Conservation (phyloP, 1,140 invertebrate genomes). For the Colletes latitarsis region DNA sequence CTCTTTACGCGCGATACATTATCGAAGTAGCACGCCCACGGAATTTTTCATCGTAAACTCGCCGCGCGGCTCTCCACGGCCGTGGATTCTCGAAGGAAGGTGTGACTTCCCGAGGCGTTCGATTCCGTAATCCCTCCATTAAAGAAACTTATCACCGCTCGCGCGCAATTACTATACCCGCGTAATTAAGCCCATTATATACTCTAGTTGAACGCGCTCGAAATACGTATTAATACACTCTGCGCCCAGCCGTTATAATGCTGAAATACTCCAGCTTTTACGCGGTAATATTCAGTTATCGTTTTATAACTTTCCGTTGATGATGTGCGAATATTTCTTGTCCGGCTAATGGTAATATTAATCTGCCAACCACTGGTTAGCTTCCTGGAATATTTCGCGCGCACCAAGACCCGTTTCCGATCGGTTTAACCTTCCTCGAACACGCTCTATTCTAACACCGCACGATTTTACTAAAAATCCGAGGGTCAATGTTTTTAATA, state of each 20-base stretch:
- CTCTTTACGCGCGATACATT: constrained; percentile 65
- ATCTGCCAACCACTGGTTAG: neutral
- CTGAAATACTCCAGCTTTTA: constrained; percentile 12
- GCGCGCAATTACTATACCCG: constrained; percentile 36
- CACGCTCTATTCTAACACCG: too few species aligned
- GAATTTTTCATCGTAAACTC: constrained; percentile 58
- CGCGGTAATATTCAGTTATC: constrained; percentile 28
- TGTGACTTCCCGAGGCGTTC: constrained; percentile 45
- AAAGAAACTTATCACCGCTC: constrained; percentile 41
- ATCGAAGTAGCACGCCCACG: constrained; percentile 52
- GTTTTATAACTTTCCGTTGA: constrained; percentile 27
- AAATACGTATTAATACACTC: constrained; percentile 28
- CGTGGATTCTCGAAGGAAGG: constrained; percentile 6
- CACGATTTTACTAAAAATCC: neutral
- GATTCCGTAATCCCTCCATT: constrained; percentile 50
- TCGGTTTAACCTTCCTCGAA: neutral
- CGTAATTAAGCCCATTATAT: constrained; percentile 29
- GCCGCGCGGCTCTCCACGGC: neutral
- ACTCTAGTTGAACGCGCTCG: constrained; percentile 8
- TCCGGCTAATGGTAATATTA: neutral
- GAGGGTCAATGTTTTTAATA: too few species aligned
- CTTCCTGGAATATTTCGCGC: neutral
- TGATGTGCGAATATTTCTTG: neutral
- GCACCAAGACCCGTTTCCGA: neutral
- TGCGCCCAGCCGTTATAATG: constrained; percentile 14